Base-by-base conservation (phyloP, 2,888 invertebrate species). In the Apomyelois bistriatella region DNA sequence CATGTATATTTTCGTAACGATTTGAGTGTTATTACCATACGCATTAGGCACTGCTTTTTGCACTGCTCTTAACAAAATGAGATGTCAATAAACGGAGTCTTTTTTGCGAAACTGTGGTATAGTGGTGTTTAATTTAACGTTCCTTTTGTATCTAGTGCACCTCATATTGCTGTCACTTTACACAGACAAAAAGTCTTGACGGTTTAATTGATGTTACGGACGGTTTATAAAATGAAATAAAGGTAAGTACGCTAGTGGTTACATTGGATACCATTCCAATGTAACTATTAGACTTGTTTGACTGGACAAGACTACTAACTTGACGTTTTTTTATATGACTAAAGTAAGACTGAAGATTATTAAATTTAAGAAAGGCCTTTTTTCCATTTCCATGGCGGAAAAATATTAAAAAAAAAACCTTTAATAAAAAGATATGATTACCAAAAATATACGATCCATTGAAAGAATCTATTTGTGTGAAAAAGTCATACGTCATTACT, bases 1-100 rank as follows among this genome's bases (percentile, higher is more conserved):
- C 65, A 66, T 65, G 72, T 62, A 70, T 69, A 73, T 79, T 83
- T 82, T 79, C 76, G 77, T 75, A 80, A 79, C 75, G 62, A 70
- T 72, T 73, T 55, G 58, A 66, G 64, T 73, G 59, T 69, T 74
- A 85, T 85, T 88, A 79, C 79, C 79, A 84, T 82, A 76, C 73
- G 75, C 70, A 81, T 82, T 80, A 76, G 65, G 61, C 60, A 62
- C 65, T 66, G 75, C 79, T 79, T 86, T 87, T 85, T 76, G 74
- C 70, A 68, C 64, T 16, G 35, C 62, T 65, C 62, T 64, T 67
- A 68, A 76, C 76, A 74, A 76, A 83, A 79, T 79, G 74, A 77
- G 72, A 69, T 69, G 74, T 79, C 77, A 79, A 74, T 79, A 71
- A 64, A 68, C 68, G 61, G 61, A 65, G 65, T 70, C 67, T 65